Evolutionary conservation across 2,888 invertebrate species (phyloP), one percentile per base, ranked within the genome.

Genomic region (Empis livida): DNA sequence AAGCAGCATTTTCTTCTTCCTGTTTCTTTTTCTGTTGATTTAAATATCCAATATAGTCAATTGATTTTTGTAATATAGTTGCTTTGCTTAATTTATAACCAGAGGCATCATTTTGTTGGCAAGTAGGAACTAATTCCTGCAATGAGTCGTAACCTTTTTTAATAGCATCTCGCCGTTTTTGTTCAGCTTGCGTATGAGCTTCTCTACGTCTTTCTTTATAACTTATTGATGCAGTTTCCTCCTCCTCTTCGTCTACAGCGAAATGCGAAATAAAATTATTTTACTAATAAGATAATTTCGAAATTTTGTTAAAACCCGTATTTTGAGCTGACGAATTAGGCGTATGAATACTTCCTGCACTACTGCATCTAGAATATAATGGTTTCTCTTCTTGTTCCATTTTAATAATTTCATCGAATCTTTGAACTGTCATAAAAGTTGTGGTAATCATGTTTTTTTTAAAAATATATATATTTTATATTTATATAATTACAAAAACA

Each of bases 31-130:
- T 90, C 67, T 94, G 91, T 65, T 89, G 87, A 54, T 90, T 78
- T 57, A 95, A 72, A 67, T 86, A 94, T 72, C 94, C 86, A 57
- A 91, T 90, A 63, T 92, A 92, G 64, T 92, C 91, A 60, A 92
- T 92, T 0, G 90, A 94, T 70, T 90, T 91, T 71, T 95, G 95
- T 38, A 96, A 76, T 39, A 78, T 78, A 40, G 93, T 89, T 43
- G 95, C 96, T 75, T 96, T 96, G 70, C 95, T 95, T 35, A 94
- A 76, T 70, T 96, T 96, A 65, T 93, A 92, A 20, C 90, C 89
- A 16, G 88, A 86, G 23, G 90, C 79, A 66, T 95, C 95, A 37
- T 85, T 84, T 62, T 92, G 89, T 64, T 92, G 91, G 61, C 95
- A 95, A 46, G 88, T 91, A 0, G 95, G 95, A 11, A 96, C 94